Evolutionary conservation across 1,140 invertebrate species (phyloP), one percentile per base, ranked within the genome.

Genomic region (Drosophila paulistorum): DNA sequence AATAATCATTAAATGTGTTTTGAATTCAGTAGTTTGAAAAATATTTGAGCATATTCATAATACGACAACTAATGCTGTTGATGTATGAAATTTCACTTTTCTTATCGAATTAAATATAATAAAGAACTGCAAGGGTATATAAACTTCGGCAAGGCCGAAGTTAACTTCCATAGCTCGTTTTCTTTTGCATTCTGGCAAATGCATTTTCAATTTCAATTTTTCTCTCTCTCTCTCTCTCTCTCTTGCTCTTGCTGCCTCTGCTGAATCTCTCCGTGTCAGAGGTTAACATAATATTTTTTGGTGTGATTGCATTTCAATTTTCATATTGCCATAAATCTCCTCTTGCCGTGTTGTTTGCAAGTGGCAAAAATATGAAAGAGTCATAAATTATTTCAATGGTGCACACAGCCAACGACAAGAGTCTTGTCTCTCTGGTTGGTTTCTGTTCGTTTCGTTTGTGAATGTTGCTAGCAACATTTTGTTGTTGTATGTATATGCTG

Each of bases 271-370:
- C 70, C 3, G 54, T 80, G 84, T 85, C 82, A 85, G 69, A 86
- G 81, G 81, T 85, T 86, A 85, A 72, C 81, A 87, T 87, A 83
- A 83, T 86, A 89, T 86, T 86, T 89, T 89, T 75, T 51, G 45
- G 45, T 51, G 20, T 77, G 84, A 89, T 86, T 87, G 82, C 83
- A 87, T 83, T 87, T 86, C 82, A 86, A 86, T 86, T 86, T 62
- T 78, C 83, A 72, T 67, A 71, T 71, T 79, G 72, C 76, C 74
- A 82, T 87, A 86, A 86, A 86, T 86, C 78, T 79, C 83, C 66
- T 23, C 10, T 23, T 51, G 45, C 45, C 20, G 45, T 37, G 35
- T 37, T 37, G 35, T 51, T 51, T 51, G 64, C 75, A 87, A 86
- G 76, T 87, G 79, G 74, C 41, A 68, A 75, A 68, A 75, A 68